Evolutionary conservation across 2,113 vertebrate genomes (phyloP).

Genomic region (Paedocypris sp.): DNA sequence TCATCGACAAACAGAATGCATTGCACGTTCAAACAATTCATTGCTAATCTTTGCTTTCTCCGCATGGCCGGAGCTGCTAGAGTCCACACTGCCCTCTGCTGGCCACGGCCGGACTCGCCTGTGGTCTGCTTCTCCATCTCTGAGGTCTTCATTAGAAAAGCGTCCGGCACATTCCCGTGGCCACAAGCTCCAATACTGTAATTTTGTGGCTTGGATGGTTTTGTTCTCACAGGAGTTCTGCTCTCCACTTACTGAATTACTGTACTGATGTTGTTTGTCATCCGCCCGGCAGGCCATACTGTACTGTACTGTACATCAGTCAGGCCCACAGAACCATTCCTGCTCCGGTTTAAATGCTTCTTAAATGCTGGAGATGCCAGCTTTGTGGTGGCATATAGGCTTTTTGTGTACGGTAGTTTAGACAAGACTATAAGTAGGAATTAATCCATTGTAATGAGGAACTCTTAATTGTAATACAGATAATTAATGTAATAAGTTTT

Average conservation of each 20-base stretch:
- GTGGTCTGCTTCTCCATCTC: slow-evolving; percentile 50
- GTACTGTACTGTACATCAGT: slow-evolving; percentile 4
- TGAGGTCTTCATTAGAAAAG: slow-evolving; percentile 55
- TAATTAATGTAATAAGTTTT: too few relatives aligned
- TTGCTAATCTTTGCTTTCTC: too few relatives aligned
- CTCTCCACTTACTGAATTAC: slow-evolving; percentile 29
- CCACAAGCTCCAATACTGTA: slow-evolving; percentile 59
- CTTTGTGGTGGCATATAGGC: not conserved
- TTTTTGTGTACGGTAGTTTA: too few relatives aligned
- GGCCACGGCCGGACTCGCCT: slow-evolving; percentile 32
- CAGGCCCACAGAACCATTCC: slow-evolving; percentile 5
- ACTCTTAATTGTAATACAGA: too few relatives aligned
- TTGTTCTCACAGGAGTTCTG: slow-evolving; percentile 46
- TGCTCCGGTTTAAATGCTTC: too few relatives aligned
- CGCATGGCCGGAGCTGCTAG: too few relatives aligned
- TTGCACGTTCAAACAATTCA: too few relatives aligned
- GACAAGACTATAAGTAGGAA: too few relatives aligned
- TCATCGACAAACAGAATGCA: too few relatives aligned
- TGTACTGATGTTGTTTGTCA: slow-evolving; percentile 20
- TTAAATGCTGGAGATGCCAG: not conserved
- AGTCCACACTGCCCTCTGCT: slow-evolving; percentile 50
- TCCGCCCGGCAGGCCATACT: not conserved
- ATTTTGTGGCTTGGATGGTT: slow-evolving; percentile 56
- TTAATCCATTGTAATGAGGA: too few relatives aligned
- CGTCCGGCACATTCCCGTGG: slow-evolving; percentile 47